Evolutionary conservation across 1,140 invertebrate species (phyloP), one percentile per base, ranked within the genome.

Genomic region (Globodera rostochiensis): DNA sequence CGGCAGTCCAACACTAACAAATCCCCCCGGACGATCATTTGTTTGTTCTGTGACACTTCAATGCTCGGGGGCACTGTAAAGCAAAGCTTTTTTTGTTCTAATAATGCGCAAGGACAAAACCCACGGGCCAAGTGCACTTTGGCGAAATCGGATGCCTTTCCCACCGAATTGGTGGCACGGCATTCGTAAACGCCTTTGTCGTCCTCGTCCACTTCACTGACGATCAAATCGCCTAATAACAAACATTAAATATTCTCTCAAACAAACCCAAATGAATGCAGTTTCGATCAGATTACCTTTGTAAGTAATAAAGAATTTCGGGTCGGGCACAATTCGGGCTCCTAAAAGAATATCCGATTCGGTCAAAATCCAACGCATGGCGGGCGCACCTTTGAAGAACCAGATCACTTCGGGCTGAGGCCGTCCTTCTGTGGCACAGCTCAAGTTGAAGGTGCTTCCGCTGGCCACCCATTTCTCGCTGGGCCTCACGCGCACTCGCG

Each of bases 101-200:
- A 74, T 25, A 19, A 36, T 36, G 36, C 36, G 36, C 36, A 74
- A 74, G 11, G 7, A 66, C 8, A 19, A 46, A 86, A 80, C 70
- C 84, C 82, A 67, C 85, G 82, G 45, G 88, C 86, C 15, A 86
- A 57, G 46, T 79, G 66, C 47, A 87, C 83, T 70, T 67, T 77
- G 0, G 90, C 82, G 66, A 79, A 82, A 57, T 90, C 87, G 15
- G 87, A 82, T 0, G 89, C 85, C 1, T 81, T 82, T 49, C 92
- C 92, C 9, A 92, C 92, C 82, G 91, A 90, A 89, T 92, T 92
- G 6, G 85, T 84, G 47, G 92, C 92, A 45, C 86, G 86, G 83
- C 92, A 92, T 19, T 90, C 85, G 83, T 92, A 92, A 47, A 84
- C 79, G 3, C 92, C 92, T 77, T 90, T 90, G 84, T 92, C 90